Evolutionary conservation across 2,797 vertebrate genomes (phyloP), one percentile per base, ranked within the genome.

Genomic region (Fundulus diaphanus): DNA sequence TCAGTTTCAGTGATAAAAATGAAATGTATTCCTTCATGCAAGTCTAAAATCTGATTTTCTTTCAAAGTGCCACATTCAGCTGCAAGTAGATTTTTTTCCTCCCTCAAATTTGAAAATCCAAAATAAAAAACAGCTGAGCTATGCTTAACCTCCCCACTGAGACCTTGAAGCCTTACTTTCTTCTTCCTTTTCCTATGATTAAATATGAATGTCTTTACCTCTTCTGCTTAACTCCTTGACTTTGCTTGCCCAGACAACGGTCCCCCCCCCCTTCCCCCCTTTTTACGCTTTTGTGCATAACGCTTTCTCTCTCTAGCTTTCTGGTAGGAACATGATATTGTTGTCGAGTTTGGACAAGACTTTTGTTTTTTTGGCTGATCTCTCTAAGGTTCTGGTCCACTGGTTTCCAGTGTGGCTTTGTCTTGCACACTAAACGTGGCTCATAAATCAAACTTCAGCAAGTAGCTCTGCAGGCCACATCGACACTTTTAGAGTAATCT

Each of bases 361-460:
- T 63, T 77, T 69, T n/a, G n/a, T n/a, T n/a, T 61, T 65, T 83
- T 77, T 88, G 88, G 88, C 83, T 59, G 81, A 85, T 90, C 88
- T 88, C 77, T 77, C 66, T 74, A 48, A 61, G 73, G 82, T 85
- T 85, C 76, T 72, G 82, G 77, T 89, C 82, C 73, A 22, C 76
- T 73, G 77, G 71, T 83, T 89, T 90, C 66, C 79, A 84, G 73
- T 3, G 65, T 49, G 46, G 67, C 82, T 80, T 61, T 16, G 72
- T 90, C 76, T 85, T 48, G 79, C 80, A 72, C 57, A 67, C 81
- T 80, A 77, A 80, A 82, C 59, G n/a, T 9, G 20, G 65, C 82
- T 87, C 90, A 82, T 91, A 92, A 91, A 93, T 92, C 91, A 92
- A 90, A 86, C 15, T 72, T 78, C 69, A 0, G 82, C 44, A 42